phyloP scores from a whole-genome alignment of 1,140 invertebrate species.

The Leptopilina boulardi region DNA sequence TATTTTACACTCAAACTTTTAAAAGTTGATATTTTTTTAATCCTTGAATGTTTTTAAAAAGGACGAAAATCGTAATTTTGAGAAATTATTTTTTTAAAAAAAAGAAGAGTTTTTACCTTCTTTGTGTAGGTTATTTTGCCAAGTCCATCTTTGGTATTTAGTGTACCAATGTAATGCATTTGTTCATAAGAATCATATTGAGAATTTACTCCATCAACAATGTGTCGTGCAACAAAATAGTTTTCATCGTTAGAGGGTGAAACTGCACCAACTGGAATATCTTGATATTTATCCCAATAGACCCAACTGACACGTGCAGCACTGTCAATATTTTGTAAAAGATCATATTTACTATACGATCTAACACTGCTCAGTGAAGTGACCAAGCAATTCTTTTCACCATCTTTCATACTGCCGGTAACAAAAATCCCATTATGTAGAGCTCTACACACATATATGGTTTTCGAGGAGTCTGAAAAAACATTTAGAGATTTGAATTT shows the following conservation, averaged over 20 bases:
- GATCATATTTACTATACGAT: constrained; percentile 81
- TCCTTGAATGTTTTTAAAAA: no score
- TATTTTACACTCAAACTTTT: no score
- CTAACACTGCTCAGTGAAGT: constrained; percentile 79
- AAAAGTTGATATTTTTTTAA: no score
- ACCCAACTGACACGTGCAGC: constrained; percentile 85
- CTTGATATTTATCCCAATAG: constrained; percentile 81
- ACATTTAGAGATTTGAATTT: background rate
- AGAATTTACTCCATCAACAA: constrained; percentile 59
- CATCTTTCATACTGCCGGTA: constrained; percentile 78
- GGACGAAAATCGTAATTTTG: no score
- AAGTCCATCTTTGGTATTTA: constrained; percentile 79
- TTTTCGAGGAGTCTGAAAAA: constrained; percentile 26
- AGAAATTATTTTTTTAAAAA: background rate
- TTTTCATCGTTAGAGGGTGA: constrained; percentile 68
- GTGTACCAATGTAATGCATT: constrained; percentile 82
- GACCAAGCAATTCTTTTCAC: constrained; percentile 79
- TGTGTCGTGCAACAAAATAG: constrained; percentile 76
- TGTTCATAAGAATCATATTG: constrained; percentile 55
- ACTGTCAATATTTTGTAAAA: constrained; percentile 86
- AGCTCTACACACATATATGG: constrained; percentile 84
- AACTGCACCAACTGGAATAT: constrained; percentile 80
- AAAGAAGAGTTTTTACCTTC: constrained; percentile 68
- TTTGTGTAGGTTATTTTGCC: constrained; percentile 82
- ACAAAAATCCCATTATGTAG: constrained; percentile 83